These are phyloP conservation scores for Dryobotodes eremita DNA, from an alignment of 2,888 invertebrate species.

Conservation along the genomic window DNA sequence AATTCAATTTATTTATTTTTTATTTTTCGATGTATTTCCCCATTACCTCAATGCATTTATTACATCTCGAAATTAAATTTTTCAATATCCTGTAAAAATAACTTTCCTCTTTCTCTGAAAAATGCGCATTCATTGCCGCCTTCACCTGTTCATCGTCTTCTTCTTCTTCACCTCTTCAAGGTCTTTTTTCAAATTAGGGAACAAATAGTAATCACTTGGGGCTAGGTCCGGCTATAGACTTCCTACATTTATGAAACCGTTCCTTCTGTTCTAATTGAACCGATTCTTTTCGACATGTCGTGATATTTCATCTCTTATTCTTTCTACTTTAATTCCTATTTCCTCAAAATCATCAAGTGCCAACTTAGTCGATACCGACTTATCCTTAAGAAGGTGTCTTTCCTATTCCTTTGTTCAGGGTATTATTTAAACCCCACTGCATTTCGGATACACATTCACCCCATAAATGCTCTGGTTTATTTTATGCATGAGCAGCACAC, in stretches of 20 bases:
- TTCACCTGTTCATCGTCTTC: no score
- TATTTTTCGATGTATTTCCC: no score
- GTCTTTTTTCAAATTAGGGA: no score
- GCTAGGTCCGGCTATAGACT: no score
- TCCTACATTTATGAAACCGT: neutral
- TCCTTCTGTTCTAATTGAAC: neutral
- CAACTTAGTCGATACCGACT: neutral
- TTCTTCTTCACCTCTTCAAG: no score
- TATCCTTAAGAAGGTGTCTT: conserved; percentile 10
- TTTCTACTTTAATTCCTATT: neutral
- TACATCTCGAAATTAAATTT: no score
- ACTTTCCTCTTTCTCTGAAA: no score
- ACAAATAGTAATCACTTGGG: no score
- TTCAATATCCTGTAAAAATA: no score
- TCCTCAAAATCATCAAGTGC: neutral
- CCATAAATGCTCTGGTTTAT: neutral
- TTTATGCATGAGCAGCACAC: conserved; percentile 2
- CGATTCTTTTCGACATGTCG: neutral
- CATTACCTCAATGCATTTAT: no score
- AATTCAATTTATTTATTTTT: no score
- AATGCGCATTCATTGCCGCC: no score
- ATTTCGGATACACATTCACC: conserved; percentile 10
- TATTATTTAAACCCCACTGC: conserved; percentile 15
- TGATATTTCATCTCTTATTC: neutral
- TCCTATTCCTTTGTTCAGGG: conserved; percentile 1